Base-by-base conservation (phyloP, 1,140 invertebrate genomes). In the Chironomus striatipennis region DNA sequence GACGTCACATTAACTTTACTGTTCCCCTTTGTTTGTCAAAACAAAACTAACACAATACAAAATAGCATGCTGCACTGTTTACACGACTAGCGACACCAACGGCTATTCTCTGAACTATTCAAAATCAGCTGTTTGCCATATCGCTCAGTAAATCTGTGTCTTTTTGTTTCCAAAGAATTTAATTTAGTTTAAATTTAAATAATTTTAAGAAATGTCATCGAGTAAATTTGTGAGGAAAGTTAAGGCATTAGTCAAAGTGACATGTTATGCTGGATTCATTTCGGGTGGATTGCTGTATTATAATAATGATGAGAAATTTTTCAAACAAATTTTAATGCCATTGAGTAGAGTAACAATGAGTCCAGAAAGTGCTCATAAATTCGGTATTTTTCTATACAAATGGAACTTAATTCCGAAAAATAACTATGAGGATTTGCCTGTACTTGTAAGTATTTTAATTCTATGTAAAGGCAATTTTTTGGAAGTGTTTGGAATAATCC, bases 261-360 rank as follows among this genome's bases (percentile, higher is more conserved):
- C 65, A 70, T 20, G 17, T 20, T 7, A 9, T 18, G n/a, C 65
- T 18, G 20, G 17, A 7, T 1, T 70, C 9, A 7, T 70, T 5
- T 18, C 18, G 9, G 7, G 65, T 70, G n/a, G n/a, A 70, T 0
- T 70, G 1, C 9, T 20, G 2, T 70, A 70, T 21, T 18, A 20
- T 18, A 9, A 12, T 20, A 70, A 70, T 20, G 65, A 70, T 70
- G 65, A 70, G 10, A 70, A 21, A 20, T 70, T 70, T 70, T 70
- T 70, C 18, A 70, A 6, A 18, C 20, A 70, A 7, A 18, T 70
- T 70, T 7, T 21, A 7, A 70, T 70, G 65, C 65, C 65, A 9
- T 9, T 18, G 18, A 10, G 8, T 2, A 70, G 65, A 20, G n/a
- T 70, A 20, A 0, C n/a, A 15, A n/a, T 70, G n/a, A 18, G 8